A percentile compares a stretch with the other conserved stretches of the same genome.
These are phyloP conservation scores for Daubentonia madagascariensis DNA, from an alignment of 2,113 vertebrate genomes.

Conservation along the genomic window DNA sequence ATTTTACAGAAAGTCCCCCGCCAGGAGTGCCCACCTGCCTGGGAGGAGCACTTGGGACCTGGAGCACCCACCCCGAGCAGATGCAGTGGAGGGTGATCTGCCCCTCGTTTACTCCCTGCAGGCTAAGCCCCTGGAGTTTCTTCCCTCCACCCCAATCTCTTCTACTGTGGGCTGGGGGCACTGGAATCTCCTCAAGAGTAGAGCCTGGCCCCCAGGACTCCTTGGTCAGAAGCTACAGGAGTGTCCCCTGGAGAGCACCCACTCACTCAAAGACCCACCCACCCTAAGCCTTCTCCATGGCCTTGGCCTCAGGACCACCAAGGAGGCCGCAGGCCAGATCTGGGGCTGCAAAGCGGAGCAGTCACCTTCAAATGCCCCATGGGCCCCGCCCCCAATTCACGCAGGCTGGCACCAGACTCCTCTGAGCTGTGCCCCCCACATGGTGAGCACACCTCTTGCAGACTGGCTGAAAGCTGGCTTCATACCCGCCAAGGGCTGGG, in stretches of 20 bases:
- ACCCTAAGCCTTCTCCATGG: background rate
- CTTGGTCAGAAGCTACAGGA: background rate
- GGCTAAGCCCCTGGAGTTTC: background rate
- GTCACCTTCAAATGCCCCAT: slow-evolving; percentile 69
- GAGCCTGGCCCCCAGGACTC: background rate
- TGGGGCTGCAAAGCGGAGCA: background rate
- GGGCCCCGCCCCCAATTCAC: background rate
- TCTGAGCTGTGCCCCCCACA: background rate
- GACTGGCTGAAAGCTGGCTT: background rate
- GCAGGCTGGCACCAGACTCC: background rate
- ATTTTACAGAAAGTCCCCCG: background rate
- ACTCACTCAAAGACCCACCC: background rate
- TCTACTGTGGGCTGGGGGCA: background rate
- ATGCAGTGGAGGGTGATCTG: background rate
- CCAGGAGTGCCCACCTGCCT: background rate
- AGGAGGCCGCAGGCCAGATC: background rate
- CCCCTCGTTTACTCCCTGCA: background rate
- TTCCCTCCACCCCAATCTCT: background rate
- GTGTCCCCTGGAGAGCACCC: background rate
- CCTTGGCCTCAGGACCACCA: background rate
- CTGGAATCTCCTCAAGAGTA: background rate
- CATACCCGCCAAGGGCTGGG: background rate
- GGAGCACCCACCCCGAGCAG: background rate
- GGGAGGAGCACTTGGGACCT: background rate
- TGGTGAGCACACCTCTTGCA: background rate